Base-by-base conservation (phyloP, 2,797 vertebrate genomes). In the Dermochelys coriacea region DNA sequence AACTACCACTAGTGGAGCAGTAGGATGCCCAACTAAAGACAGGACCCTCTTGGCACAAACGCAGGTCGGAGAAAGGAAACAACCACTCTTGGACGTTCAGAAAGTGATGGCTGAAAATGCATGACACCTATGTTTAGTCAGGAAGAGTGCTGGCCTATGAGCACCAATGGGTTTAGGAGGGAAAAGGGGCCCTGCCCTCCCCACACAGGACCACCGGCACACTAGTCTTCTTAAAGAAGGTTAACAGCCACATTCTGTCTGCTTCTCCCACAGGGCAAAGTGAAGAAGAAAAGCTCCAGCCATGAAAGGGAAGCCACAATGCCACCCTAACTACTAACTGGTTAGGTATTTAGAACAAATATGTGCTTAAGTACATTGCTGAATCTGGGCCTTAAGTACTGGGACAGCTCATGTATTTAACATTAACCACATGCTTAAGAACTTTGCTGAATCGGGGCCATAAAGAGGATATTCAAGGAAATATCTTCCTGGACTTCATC, bases 1-100 rank as follows among this genome's bases (percentile, higher is more conserved):
- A 96, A 92, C 85, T 95, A 96, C 95, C 91, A 94, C 93, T 91
- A 96, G 93, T 90, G 87, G 89, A 96, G 95, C 92, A 96, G 95
- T 95, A 93, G 96, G 94, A 97, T 96, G 94, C 90, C 88, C 92
- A 90, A 94, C 12, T 2, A 95, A 94, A 87, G 82, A 57, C 64
- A 4, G 0, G 84, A 77, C 84, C 71, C 93, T 95, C 87, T 87
- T 95, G 93, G 91, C 84, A 95, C 75, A 90, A 95, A 93, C 49
- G 85, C 23, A 85, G 59, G 61, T 93, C 2, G 0, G 89, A 91
- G 84, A 82, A 93, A 95, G 89, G 93, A 79, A 95, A 75, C 21
- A 41, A 84, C 71, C 86, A 54, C 57, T 90, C 31, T 1, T 41
- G 87, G 91, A 96, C 82, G 19, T 82, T 86, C 77, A 81, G 82